Conservation (phyloP, 2,888 invertebrate genomes). For the Octodonta nipae region DNA sequence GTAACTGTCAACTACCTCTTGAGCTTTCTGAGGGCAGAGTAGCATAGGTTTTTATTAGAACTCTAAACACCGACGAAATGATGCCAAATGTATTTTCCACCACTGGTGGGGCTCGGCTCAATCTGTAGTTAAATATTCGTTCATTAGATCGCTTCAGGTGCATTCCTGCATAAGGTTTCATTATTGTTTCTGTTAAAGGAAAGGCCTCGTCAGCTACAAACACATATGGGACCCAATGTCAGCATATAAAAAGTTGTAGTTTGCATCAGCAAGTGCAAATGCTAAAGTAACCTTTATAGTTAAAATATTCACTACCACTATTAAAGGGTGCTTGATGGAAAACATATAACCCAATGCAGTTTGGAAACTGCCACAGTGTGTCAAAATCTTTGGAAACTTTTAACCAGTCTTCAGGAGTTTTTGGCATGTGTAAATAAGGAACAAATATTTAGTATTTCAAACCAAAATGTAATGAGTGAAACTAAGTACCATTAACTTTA, state of each 20-base stretch:
- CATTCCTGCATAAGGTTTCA: slow-evolving; percentile 6
- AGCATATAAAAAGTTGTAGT: slow-evolving; percentile 2
- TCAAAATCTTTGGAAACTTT: slow-evolving; percentile 1
- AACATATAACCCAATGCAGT: slow-evolving; percentile 4
- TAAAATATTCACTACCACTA: slow-evolving; percentile 6
- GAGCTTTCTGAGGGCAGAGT: slow-evolving; percentile 4
- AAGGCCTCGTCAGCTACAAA: slow-evolving; percentile 8
- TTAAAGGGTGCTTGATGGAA: not conserved
- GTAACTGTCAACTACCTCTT: slow-evolving; percentile 5
- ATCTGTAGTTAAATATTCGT: slow-evolving; percentile 5
- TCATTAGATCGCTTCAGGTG: slow-evolving; percentile 5
- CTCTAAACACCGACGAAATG: slow-evolving; percentile 5
- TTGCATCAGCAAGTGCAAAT: slow-evolving; percentile 6
- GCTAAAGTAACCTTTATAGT: slow-evolving; percentile 6
- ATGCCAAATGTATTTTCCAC: slow-evolving; percentile 8
- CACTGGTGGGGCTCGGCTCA: slow-evolving; percentile 4
- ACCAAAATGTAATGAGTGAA: too few species aligned
- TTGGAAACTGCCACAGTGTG: slow-evolving; percentile 4
- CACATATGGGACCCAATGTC: slow-evolving; percentile 5
- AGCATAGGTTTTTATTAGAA: slow-evolving; percentile 4
- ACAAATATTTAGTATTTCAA: too few species aligned
- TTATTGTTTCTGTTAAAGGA: slow-evolving; percentile 4
- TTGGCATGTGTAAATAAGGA: slow-evolving; percentile 4
- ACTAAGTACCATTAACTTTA: too few species aligned
- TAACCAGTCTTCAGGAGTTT: slow-evolving; percentile 6